Conservation (phyloP, 2,113 vertebrate genomes). For the Hucho hucho region DNA sequence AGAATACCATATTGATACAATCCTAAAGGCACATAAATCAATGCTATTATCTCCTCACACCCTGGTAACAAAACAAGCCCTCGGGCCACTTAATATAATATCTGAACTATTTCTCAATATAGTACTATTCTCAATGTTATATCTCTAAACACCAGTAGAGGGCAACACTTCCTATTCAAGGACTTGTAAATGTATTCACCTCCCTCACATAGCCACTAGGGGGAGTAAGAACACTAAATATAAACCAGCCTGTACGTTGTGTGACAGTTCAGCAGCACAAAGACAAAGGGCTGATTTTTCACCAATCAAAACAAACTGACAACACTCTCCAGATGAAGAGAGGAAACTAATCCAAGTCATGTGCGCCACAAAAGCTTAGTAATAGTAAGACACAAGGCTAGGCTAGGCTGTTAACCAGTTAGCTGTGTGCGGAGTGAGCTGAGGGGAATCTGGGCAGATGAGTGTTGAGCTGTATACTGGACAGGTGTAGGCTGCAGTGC, state of each 20-base stretch:
- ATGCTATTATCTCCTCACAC: background rate
- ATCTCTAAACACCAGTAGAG: constrained; percentile 16
- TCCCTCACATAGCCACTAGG: constrained; percentile 32
- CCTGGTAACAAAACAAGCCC: too few species aligned
- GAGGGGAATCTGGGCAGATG: background rate
- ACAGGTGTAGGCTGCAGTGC: background rate
- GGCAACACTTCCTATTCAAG: constrained; percentile 12
- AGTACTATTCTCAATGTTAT: background rate
- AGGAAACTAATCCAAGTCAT: constrained; percentile 3
- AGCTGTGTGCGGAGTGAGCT: background rate
- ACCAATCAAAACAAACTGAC: constrained; percentile 8
- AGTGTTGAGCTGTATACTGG: constrained; percentile 8
- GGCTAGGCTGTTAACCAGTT: background rate
- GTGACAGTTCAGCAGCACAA: background rate
- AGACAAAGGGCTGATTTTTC: constrained; percentile 52
- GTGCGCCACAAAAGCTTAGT: constrained; percentile 16
- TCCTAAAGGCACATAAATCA: background rate
- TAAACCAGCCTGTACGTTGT: background rate
- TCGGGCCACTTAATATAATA: too few species aligned
- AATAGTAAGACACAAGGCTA: background rate
- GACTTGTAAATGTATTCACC: background rate
- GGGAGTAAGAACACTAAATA: constrained; percentile 16
- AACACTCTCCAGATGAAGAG: constrained; percentile 5
- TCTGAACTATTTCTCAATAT: background rate
- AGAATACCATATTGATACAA: background rate